Evolutionary conservation across 1,140 invertebrate genomes (phyloP).

Genomic region (Phocides pigmalion): DNA sequence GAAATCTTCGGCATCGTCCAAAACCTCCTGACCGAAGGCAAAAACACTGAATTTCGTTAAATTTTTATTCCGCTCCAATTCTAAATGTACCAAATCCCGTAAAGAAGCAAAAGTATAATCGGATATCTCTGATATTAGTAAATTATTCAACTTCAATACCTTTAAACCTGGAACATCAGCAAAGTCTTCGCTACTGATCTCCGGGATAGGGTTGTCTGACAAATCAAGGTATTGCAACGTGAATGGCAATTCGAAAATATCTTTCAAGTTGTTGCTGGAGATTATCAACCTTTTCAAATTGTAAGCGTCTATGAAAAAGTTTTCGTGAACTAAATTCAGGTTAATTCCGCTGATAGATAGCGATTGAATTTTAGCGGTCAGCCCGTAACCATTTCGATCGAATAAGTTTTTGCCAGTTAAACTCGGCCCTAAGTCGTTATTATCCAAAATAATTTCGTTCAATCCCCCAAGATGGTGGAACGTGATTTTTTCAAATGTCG

Average conservation of each 20-base stretch:
- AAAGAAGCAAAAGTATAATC: slow-evolving; percentile 61
- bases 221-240: slow-evolving; percentile 76
- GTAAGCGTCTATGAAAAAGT: slow-evolving; percentile 74
- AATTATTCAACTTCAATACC: slow-evolving; percentile 70
- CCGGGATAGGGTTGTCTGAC: slow-evolving; percentile 69
- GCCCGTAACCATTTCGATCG: slow-evolving; percentile 60
- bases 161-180: slow-evolving; percentile 61
- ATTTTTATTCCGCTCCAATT: slow-evolving; percentile 72
- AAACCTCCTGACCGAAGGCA: slow-evolving; percentile 68
- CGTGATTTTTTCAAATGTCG: slow-evolving; percentile 63
- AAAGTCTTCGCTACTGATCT: slow-evolving; percentile 68
- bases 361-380: slow-evolving; percentile 64
- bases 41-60: slow-evolving; percentile 61
- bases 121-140: slow-evolving; percentile 64
- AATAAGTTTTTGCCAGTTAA: slow-evolving; percentile 61
- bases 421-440: slow-evolving; percentile 67
- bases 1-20: slow-evolving; percentile 71
- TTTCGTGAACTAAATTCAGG: slow-evolving; percentile 58
- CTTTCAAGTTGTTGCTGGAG: slow-evolving; percentile 64
- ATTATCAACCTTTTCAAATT: slow-evolving; percentile 64
- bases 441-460: slow-evolving; percentile 74
- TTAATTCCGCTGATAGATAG: slow-evolving; percentile 67
- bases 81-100: slow-evolving; percentile 57
- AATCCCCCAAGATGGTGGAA: slow-evolving; percentile 78
- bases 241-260: slow-evolving; percentile 71